Base-by-base conservation (phyloP, 2,113 vertebrate species). In the Dasyprocta punctata region DNA sequence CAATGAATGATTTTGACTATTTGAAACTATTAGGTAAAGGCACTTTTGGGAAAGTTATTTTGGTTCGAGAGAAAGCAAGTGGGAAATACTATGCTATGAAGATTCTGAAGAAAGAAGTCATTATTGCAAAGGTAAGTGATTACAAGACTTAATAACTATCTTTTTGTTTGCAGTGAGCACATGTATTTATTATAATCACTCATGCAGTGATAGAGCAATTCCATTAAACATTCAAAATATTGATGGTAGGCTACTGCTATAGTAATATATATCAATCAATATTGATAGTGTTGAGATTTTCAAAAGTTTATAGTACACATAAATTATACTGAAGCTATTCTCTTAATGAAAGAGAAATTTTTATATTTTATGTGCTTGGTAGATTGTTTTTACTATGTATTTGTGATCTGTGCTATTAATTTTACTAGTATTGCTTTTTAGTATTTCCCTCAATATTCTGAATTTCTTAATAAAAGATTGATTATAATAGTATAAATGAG, bases 31-130 rank as follows among this genome's bases (percentile, higher is more conserved):
- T 99, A 98, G 99, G 99, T 94, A 99, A 99, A 99, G 99, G 99
- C 98, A 99, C 99, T 3, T 99, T 99, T 97, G 99, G 99, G 54
- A 99, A 99, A 99, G 99, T 99, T 94, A 99, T 99, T 98, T 99
- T 99, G 95, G 99, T 99, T 93, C 99, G 99, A 98, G 99, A 99
- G 98, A 99, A 99, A 95, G 99, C 99, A 98, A 99, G 99, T 96
- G 99, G 99, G 60, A 99, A 99, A 98, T 99, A 99, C 75, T 99
- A 99, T 61, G 99, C 99, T 97, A 99, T 99, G 99, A 99, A 99
- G 98, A 99, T 99, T 98, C 99, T 99, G 95, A 99, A 99, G 98
- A 99, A 99, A 98, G 99, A 99, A 98, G 99, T 99, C 88, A 99
- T 99, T 98, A 99, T 99, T 98, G 99, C 99, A 98, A 99, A 99